Evolutionary conservation across 2,888 invertebrate genomes (phyloP).

Genomic region (Polyommatus icarus): DNA sequence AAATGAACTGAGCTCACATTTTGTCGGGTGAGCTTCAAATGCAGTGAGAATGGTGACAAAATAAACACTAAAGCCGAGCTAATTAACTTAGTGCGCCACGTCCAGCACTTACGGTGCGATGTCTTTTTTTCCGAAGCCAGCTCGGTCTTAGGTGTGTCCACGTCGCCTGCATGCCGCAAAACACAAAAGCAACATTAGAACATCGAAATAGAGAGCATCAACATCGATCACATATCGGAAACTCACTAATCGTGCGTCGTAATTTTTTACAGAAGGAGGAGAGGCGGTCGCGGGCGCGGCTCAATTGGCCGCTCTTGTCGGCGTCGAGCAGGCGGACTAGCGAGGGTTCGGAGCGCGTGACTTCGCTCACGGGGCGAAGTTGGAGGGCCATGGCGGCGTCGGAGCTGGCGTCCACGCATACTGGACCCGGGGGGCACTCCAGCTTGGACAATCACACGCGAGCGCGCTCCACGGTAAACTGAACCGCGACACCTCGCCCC

Average conservation of each 20-base stretch:
- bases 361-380: conserved; percentile 68
- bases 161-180: conserved; percentile 76
- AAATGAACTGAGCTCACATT: not conserved
- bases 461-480: conserved; percentile 70
- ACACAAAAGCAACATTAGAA: conserved; percentile 79
- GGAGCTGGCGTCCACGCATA: conserved; percentile 77
- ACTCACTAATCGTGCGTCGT: conserved; percentile 77
- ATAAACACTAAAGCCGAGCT: conserved; percentile 47
- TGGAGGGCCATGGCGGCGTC: conserved; percentile 59
- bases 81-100: conserved; percentile 64
- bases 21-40: conserved; percentile 32
- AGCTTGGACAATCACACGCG: conserved; percentile 73
- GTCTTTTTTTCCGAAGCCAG: conserved; percentile 76
- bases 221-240: conserved; percentile 34
- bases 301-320: conserved; percentile 69
- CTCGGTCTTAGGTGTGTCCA: conserved; percentile 76
- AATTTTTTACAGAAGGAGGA: conserved; percentile 76
- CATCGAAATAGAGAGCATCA: conserved; percentile 57
- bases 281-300: conserved; percentile 70
- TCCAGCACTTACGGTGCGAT: conserved; percentile 79
- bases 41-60: conserved; percentile 37
- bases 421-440: conserved; percentile 75
- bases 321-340: conserved; percentile 68
- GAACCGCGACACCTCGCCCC: conserved; percentile 52
- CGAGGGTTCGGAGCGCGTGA: conserved; percentile 69